Evolutionary conservation across 1,140 invertebrate genomes (phyloP).

Genomic region (Wasmannia auropunctata): DNA sequence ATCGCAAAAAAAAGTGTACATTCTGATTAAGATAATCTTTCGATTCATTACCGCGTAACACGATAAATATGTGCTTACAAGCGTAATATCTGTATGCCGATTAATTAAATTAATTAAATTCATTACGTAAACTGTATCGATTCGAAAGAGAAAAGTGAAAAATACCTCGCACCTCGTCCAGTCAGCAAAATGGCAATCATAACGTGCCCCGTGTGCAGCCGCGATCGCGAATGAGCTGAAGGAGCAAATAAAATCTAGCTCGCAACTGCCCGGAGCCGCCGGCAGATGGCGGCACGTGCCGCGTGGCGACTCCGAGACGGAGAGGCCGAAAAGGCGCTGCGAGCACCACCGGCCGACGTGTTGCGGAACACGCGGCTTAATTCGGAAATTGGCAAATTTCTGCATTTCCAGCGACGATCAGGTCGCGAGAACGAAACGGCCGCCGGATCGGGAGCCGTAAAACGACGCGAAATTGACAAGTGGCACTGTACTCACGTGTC

Average conservation of each 20-base stretch:
- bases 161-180: background rate
- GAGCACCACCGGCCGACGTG: slow-evolving; percentile 69
- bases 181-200: background rate
- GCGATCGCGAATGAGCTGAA: background rate
- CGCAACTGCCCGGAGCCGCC: background rate
- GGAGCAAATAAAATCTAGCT: background rate
- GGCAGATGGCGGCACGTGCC: slow-evolving; percentile 33
- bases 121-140: background rate
- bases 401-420: background rate
- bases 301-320: background rate
- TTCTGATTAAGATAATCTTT: background rate
- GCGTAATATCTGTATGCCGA: background rate
- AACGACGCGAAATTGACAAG: background rate
- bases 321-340: slow-evolving; percentile 43
- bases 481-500: slow-evolving; percentile 24
- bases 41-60: background rate
- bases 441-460: background rate
- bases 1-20: background rate
- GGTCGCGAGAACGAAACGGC: background rate
- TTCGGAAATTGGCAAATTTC: slow-evolving; percentile 29
- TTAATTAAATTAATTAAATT: no score
- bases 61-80: background rate
- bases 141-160: background rate
- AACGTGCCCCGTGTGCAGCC: background rate
- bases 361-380: slow-evolving; percentile 55